Conservation (phyloP, 2,113 vertebrate genomes). For the Cariama cristata region DNA sequence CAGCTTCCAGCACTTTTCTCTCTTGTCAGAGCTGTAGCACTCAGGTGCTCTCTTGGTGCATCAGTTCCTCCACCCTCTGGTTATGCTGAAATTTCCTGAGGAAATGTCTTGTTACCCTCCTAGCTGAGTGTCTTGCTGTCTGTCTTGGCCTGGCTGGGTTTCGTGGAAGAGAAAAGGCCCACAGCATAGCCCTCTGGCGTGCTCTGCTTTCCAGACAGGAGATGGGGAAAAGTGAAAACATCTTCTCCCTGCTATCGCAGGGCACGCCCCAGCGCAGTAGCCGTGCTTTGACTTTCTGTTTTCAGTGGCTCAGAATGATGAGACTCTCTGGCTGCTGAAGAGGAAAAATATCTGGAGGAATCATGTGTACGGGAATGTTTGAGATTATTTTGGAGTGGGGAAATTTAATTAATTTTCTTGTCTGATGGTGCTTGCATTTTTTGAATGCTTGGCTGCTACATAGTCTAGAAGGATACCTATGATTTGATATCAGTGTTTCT, state of each 20-base stretch:
- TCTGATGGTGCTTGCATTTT: neutral
- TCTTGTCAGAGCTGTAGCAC: rapidly evolving
- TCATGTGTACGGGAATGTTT: neutral
- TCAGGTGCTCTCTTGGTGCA: neutral
- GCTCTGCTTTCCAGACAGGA: neutral
- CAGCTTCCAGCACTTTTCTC: neutral
- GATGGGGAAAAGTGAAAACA: neutral
- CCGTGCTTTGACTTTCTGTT: neutral
- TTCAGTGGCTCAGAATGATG: neutral
- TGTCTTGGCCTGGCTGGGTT: neutral
- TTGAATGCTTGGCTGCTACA: neutral
- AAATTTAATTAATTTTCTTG: neutral
- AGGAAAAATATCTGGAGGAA: neutral
- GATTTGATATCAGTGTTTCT: neutral
- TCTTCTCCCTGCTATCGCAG: neutral
- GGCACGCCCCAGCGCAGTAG: neutral
- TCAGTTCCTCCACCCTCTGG: neutral
- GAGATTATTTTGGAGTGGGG: neutral
- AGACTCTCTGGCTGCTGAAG: neutral
- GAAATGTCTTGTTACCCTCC: neutral
- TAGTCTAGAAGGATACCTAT: neutral
- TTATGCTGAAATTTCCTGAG: neutral
- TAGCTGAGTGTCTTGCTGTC: neutral
- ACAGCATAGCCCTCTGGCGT: neutral
- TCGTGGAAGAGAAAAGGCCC: neutral